Conservation (phyloP, 2,797 vertebrate genomes). For the Myotis daubentonii region DNA sequence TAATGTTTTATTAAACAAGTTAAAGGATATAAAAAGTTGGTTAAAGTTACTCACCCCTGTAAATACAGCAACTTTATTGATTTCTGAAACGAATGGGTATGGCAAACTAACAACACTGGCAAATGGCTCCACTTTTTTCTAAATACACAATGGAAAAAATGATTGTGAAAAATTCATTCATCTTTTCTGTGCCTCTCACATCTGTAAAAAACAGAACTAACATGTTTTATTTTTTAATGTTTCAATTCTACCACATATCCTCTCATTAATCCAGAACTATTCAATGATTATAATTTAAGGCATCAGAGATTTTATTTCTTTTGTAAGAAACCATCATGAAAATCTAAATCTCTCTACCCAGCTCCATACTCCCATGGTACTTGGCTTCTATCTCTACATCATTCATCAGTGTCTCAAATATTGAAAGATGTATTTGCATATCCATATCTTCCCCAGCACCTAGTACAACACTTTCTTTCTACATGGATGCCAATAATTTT, state of each 20-base stretch:
- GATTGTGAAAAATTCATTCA: slow-evolving; percentile 59
- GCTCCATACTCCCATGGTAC: neutral
- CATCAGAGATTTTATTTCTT: neutral
- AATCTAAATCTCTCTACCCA: slow-evolving; percentile 4
- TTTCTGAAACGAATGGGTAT: slow-evolving; percentile 85
- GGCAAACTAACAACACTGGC: slow-evolving; percentile 89
- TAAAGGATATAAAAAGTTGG: neutral
- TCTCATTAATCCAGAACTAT: slow-evolving; percentile 19
- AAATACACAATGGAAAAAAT: slow-evolving; percentile 50
- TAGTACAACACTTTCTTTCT: slow-evolving; percentile 15
- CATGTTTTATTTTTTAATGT: slow-evolving; percentile 14
- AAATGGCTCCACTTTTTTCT: slow-evolving; percentile 95
- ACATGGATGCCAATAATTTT: slow-evolving; percentile 18
- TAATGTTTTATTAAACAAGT: slow-evolving; percentile 1
- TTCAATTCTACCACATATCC: neutral
- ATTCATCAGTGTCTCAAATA: slow-evolving; percentile 26
- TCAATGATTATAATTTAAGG: slow-evolving; percentile 37
- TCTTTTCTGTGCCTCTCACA: slow-evolving; percentile 11
- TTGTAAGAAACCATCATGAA: slow-evolving; percentile 46
- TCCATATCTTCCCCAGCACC: neutral
- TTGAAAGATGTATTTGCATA: neutral
- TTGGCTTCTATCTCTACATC: neutral
- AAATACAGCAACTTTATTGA: slow-evolving; percentile 92
- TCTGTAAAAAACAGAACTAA: slow-evolving; percentile 30
- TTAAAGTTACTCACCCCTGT: slow-evolving; percentile 89